Evolutionary conservation across 2,797 vertebrate genomes (phyloP).

Genomic region (Spheniscus humboldti): DNA sequence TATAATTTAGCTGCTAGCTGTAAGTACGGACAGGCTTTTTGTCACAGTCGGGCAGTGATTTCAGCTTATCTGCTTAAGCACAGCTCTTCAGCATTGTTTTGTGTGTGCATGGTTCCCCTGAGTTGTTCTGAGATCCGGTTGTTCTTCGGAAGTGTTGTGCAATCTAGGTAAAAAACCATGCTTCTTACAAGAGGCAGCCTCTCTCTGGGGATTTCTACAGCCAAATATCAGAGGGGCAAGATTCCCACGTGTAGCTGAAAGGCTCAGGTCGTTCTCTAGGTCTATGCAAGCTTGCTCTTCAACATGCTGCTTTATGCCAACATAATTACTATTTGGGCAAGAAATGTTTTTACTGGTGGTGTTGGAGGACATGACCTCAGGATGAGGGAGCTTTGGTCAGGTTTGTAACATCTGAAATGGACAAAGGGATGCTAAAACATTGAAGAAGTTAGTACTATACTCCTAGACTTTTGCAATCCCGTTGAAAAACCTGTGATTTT

Average conservation of each 20-base stretch:
- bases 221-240: neutral
- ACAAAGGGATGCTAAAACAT: neutral
- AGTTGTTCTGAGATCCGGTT: neutral
- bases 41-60: neutral
- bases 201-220: neutral
- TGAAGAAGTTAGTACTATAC: neutral
- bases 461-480: neutral
- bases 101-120: fast-evolving
- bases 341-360: neutral
- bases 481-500: neutral
- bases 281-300: neutral
- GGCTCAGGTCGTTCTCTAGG: neutral
- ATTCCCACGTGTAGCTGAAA: neutral
- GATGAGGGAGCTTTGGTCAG: neutral
- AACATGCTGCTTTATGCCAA: neutral
- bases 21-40: neutral
- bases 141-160: neutral
- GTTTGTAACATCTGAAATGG: neutral
- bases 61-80: neutral
- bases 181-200: neutral
- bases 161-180: neutral
- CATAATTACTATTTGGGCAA: neutral
- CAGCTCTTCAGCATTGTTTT: neutral
- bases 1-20: neutral
- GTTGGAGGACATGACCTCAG: neutral